phyloP scores from a whole-genome alignment of 35 echinoderm and acorn worm species.

The Amphiura filiformis region DNA sequence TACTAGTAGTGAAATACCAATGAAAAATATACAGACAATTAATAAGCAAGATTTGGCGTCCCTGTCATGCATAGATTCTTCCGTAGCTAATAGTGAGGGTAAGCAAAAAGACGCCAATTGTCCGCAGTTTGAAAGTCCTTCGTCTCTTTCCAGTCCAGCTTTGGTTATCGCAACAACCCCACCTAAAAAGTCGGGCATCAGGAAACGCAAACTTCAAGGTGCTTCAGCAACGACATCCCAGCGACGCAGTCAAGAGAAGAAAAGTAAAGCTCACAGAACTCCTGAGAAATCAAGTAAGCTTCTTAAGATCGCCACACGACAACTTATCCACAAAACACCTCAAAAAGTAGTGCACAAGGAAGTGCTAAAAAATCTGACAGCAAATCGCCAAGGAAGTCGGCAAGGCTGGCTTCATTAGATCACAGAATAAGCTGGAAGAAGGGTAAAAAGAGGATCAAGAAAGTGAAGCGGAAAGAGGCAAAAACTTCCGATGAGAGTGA shows the following conservation, averaged over 20 bases:
- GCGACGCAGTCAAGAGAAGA: not conserved
- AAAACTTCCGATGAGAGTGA: not conserved
- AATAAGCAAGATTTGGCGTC: not conserved
- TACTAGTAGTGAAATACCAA: no score
- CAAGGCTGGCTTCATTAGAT: not conserved
- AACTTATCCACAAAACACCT: not conserved
- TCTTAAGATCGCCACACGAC: not conserved
- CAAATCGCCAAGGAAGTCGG: constrained; percentile 18
- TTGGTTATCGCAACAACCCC: not conserved
- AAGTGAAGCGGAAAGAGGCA: constrained; percentile 8
- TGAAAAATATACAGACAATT: not conserved
- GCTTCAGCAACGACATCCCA: no score
- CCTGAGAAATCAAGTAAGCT: not conserved
- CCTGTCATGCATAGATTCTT: not conserved
- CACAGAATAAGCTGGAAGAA: not conserved
- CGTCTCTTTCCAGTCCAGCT: not conserved
- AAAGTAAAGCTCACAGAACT: not conserved
- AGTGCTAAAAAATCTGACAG: not conserved
- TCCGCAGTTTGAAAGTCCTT: not conserved
- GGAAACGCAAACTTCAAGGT: not conserved
- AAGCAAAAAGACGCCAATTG: not conserved
- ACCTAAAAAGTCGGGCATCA: not conserved
- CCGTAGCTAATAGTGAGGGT: not conserved
- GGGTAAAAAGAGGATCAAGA: constrained; percentile 16
- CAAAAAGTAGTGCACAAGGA: not conserved